Conservation (phyloP, 2,888 invertebrate genomes). For the Ophion ventricosus region DNA sequence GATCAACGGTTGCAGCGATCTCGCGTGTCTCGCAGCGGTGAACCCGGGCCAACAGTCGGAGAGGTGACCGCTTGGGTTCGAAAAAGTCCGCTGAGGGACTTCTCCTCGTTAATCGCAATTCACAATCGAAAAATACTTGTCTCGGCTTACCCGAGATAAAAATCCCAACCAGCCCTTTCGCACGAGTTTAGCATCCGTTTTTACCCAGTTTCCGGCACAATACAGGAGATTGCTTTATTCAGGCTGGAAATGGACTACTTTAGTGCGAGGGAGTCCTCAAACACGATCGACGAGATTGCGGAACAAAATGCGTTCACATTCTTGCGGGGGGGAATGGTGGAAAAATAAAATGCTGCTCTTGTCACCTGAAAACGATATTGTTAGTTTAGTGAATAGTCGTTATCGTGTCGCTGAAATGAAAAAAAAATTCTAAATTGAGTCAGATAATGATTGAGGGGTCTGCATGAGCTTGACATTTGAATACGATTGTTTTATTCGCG, state of each 20-base stretch:
- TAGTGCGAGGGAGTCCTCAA: constrained; percentile 13
- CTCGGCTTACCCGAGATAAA: constrained; percentile 3
- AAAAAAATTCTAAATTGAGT: no score
- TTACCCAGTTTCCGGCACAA: constrained; percentile 6
- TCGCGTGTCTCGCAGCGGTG: no score
- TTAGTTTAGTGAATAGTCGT: no score
- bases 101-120: constrained; percentile 24
- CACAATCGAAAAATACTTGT: constrained; percentile 10
- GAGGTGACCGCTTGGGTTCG: not conserved
- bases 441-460: no score
- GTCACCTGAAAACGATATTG: not conserved
- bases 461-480: no score
- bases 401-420: no score
- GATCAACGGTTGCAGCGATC: not conserved
- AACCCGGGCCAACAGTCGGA: not conserved
- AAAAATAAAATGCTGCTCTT: not conserved
- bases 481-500: no score
- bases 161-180: constrained; percentile 40
- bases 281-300: constrained; percentile 39
- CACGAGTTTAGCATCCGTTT: constrained; percentile 14
- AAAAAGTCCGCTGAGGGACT: not conserved
- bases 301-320: constrained; percentile 60
- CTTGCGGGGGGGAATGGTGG: constrained; percentile 66
- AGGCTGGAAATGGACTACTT: not conserved
- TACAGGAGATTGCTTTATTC: constrained; percentile 17